Base-by-base conservation (phyloP, 2,888 invertebrate genomes). In the Coecobrya sp. region DNA sequence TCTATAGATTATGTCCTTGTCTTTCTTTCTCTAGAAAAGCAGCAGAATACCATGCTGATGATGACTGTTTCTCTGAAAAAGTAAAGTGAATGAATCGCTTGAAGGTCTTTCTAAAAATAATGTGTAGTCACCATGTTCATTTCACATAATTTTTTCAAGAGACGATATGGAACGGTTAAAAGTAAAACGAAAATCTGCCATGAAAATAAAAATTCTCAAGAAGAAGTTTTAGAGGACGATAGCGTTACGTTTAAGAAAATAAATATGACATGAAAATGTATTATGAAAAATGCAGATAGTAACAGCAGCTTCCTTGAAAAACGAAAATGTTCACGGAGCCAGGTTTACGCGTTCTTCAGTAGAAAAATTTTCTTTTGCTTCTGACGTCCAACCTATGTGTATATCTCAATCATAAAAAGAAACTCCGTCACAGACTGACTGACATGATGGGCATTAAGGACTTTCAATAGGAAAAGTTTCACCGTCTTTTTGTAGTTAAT, bases 101-200 rank as follows among this genome's bases (percentile, higher is more conserved):
- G 92, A 92, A 92, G 92, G 92, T 84, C 88, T 92, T 89, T 92
- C 92, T 92, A 92, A 92, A 92, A 92, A 92, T 92, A 92, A 92
- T 88, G 82, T 45, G 49, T 65, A 86, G 85, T 52, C 81, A 86
- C 30, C 62, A 79, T 27, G 55, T 55, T 82, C 49, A 45, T 70
- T 49, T 49, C 81, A 59, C 82, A 84, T 91, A 36, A 84, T 91
- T 91, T 91, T 87, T 84, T 59, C 55, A 65, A 65, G 45, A 68
- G 68, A 89, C 19, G 36, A 85, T 36, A 81, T 70, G 45, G 73
- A 45, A 73, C 55, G 27, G n/a, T 73, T 36, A 65, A 70, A 81
- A 79, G 27, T 1, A 45, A 84, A 70, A 36, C 10, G 49, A 49
- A 79, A 52, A 52, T 16, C 86, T 86, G 19, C 49, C 10, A 68